Evolutionary conservation across 2,113 vertebrate species (phyloP).

Genomic region (Corythornis vintsioides): DNA sequence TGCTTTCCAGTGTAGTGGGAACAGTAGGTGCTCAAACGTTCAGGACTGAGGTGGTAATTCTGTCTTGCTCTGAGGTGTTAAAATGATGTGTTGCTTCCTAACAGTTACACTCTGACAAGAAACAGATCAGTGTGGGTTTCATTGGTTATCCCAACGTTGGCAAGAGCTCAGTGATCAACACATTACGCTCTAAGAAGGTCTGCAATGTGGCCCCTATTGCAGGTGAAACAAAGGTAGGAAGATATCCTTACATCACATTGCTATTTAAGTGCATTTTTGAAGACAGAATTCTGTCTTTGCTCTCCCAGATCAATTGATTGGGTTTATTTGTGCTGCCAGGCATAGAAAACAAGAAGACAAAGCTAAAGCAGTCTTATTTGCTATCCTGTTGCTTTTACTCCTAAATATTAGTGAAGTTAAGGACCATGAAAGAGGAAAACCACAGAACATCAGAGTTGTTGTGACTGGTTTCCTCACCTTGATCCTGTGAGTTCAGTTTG

Average conservation of each 20-base stretch:
- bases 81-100: not conserved
- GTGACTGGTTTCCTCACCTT: not conserved
- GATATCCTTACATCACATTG: not conserved
- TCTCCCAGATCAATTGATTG: not conserved
- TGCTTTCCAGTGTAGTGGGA: not conserved
- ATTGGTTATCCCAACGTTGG: slow-evolving; percentile 98
- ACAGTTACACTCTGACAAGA: slow-evolving; percentile 97
- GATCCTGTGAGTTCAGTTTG: not conserved
- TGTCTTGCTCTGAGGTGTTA: not conserved
- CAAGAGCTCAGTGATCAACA: slow-evolving; percentile 98
- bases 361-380: not conserved
- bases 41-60: not conserved
- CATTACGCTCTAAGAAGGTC: slow-evolving; percentile 94
- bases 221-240: slow-evolving; percentile 93
- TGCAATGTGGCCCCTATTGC: slow-evolving; percentile 96
- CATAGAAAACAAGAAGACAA: no score
- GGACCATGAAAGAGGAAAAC: not conserved
- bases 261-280: not conserved
- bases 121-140: slow-evolving; percentile 98
- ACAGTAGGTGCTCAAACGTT: not conserved
- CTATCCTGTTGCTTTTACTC: not conserved
- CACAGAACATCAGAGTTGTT: not conserved
- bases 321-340: not conserved
- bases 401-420: not conserved
- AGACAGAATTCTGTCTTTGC: not conserved